Base-by-base conservation (phyloP, 2,797 vertebrate species). In the Mormyrus hasselquistii region DNA sequence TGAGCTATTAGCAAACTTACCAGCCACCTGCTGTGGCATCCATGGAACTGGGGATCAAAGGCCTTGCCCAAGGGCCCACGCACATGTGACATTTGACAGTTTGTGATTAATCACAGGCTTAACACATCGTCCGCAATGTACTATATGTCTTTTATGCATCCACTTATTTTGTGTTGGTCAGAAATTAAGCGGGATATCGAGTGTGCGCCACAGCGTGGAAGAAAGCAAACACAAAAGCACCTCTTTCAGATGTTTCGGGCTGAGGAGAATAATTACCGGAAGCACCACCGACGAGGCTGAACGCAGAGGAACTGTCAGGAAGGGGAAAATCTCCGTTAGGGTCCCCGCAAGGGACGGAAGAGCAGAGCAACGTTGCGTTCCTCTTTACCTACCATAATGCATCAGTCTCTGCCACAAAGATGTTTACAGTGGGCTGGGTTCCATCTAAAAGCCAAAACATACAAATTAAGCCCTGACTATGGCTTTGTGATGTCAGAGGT, bases 211-310 rank as follows among this genome's bases (percentile, higher is more conserved):
- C 52, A 34, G 9, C 2, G 34, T 55, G 85, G 22, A 87, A 12
- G 10, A 22, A 62, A 87, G 65, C 29, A 87, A 38, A 22, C 16
- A 34, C 7, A 14, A 86, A 86, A 47, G 41, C 92, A 90, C 84
- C 91, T 93, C 90, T 94, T 90, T 87, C 50, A 55, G 87, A 83
- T 62, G 19, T 65, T 65, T 25, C n/a, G 50, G 22, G 79, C 50
- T 38, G 82, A 85, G 57, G 57, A 89, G 89, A 73, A 88, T 89
- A 91, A 92, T 90, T 91, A 55, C 90, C 90, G 91, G 91, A 91
- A 90, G 87, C 50, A 25, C 89, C 82, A 22, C 47, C 84, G 14
- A 90, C 34, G 25, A 62, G 34, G 53, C 16, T 55, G 79, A 44
- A 38, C 3, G 16, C 19, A 10, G 19, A 5, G 41, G 38, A 34